Conservation (phyloP, 2,888 invertebrate species). For the Drosophila ochracea region DNA sequence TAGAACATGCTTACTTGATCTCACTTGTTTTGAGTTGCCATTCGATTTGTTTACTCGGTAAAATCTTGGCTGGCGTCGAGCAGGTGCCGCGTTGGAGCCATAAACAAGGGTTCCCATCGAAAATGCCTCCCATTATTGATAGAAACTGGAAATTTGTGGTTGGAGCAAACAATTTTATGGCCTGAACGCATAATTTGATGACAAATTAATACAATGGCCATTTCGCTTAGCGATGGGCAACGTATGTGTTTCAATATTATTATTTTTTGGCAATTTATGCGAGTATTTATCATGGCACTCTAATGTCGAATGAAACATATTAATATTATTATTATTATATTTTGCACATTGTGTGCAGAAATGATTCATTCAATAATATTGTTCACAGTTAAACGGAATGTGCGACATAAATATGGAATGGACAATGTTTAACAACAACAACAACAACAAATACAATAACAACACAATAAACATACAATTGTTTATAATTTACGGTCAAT, state of each 20-base stretch:
- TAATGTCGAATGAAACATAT: slow-evolving; percentile 67
- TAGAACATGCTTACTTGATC: too few species aligned
- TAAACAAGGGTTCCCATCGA: slow-evolving; percentile 11
- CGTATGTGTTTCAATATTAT: slow-evolving; percentile 46
- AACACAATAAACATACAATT: slow-evolving; percentile 57
- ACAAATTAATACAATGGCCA: slow-evolving; percentile 75
- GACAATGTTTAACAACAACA: slow-evolving; percentile 39
- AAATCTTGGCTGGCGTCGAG: slow-evolving; percentile 26
- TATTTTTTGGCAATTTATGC: slow-evolving; percentile 60
- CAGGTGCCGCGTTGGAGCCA: slow-evolving; percentile 51
- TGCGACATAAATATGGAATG: slow-evolving; percentile 57
- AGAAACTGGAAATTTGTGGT: slow-evolving; percentile 31
- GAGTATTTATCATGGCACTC: slow-evolving; percentile 67
- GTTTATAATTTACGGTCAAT: slow-evolving; percentile 65
- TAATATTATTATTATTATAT: slow-evolving; percentile 68
- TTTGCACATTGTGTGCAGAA: slow-evolving; percentile 67
- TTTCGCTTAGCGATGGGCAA: slow-evolving; percentile 37
- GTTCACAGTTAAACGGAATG: slow-evolving; percentile 60
- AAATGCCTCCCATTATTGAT: slow-evolving; percentile 12
- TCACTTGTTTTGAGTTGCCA: slow-evolving; percentile 37
- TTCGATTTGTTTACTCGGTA: slow-evolving; percentile 49
- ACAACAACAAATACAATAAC: not conserved
- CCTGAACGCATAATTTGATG: slow-evolving; percentile 74
- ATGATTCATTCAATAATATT: slow-evolving; percentile 76
- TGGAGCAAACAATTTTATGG: slow-evolving; percentile 47